Evolutionary conservation across 2,888 invertebrate species (phyloP).

Genomic region (Periphyllus acericola): DNA sequence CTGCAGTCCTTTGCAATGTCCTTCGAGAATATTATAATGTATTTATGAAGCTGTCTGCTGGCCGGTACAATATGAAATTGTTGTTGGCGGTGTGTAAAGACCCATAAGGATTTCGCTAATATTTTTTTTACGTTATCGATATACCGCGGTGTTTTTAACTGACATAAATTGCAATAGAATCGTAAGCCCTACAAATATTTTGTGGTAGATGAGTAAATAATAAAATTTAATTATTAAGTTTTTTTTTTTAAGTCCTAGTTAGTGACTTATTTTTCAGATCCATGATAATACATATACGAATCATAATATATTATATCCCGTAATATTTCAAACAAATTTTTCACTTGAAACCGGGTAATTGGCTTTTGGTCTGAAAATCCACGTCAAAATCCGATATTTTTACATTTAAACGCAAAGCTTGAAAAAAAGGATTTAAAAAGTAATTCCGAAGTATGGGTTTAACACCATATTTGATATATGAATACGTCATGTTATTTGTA

Average conservation of each 20-base stretch:
- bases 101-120: not conserved
- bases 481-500: no score
- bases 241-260: no score
- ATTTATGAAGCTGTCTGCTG: not conserved
- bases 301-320: no score
- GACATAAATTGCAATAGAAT: no score
- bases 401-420: not conserved
- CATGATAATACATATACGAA: no score
- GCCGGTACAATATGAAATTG: not conserved
- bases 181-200: no score
- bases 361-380: not conserved
- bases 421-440: not conserved
- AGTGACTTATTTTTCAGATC: no score
- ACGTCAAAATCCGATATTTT: not conserved
- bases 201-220: no score
- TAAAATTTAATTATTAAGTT: no score
- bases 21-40: not conserved
- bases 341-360: not conserved
- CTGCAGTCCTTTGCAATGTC: not conserved
- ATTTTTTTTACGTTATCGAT: not conserved
- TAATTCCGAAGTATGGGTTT: not conserved
- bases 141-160: no score
- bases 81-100: not conserved
- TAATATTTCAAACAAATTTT: not conserved
- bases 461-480: not conserved